Base-by-base conservation (phyloP, 2,797 vertebrate genomes). In the Pitangus sulphuratus region DNA sequence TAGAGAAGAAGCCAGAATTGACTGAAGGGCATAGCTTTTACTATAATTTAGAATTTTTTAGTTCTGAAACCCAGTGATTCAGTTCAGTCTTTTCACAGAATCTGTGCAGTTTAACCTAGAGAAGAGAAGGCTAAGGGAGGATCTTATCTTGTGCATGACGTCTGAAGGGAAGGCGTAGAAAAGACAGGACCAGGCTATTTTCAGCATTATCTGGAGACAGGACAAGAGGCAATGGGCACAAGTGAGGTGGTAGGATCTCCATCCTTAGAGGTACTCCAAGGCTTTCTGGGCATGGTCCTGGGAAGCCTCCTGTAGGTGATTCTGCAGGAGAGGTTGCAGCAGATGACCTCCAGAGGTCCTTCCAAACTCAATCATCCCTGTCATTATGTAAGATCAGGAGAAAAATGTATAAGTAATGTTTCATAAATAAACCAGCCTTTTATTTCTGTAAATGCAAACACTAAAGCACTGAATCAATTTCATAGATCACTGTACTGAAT, bases 211-310 rank as follows among this genome's bases (percentile, higher is more conserved):
- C 33, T 60, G 50, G 40, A 71, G 26, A 61, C 1, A 64, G 71
- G 75, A n/a, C 10, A 58, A 58, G 39, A 69, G 30, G 12, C 45
- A 87, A 1, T 1, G 8, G 16, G 31, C 45, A 51, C 26, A 60
- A 44, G 18, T 64, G 40, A 64, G 8, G 4, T 39, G 22, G 4
- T n/a, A 16, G 60, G 42, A 44, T 80, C 25, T 84, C 37, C 14
- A 14, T 54, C 45, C 37, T 51, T 40, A n/a, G 14, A n/a, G 54
- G 16, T 40, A 19, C 22, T 76, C 12, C 20, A 5, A 76, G 50
- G 33, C 18, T 1, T 1, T 51, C 17, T 53, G 40, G 31, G 37
- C 0, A 0, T 68, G 30, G 18, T 86, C 18, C 26, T 70, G 26
- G 26, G 35, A 33, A 72, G 35, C 54, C 31, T 84, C 33, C 37